Evolutionary conservation across 1,140 invertebrate genomes (phyloP), one percentile per base, ranked within the genome.

Genomic region (Zaprionus nigranus): DNA sequence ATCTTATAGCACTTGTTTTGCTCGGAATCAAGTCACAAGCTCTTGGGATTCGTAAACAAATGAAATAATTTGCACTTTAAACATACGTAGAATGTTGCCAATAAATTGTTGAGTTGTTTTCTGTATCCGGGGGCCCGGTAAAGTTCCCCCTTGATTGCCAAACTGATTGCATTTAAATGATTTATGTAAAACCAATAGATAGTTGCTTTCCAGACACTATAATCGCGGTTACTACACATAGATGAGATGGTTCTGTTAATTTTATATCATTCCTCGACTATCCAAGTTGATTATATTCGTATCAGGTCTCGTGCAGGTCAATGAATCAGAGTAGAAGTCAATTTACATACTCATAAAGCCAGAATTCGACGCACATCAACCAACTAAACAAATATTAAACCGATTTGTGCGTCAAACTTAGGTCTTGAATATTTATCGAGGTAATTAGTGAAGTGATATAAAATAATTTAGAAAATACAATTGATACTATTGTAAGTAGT

Each of bases 31-130:
- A 82, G 81, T 88, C 83, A 87, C 83, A 88, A 87, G 83, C 74
- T 87, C 61, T 88, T 58, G 63, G 49, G 49, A 49, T 75, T 84
- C 51, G 81, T 80, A 83, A 86, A 88, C 84, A 86, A 83, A 80
- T 83, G n/a, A 62, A 78, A 66, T 51, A 71, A 66, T 62, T 60
- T 87, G 83, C 43, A 87, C 84, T 87, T 87, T 87, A 84, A 28
- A 58, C 84, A 54, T 28, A 5, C 28, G 17, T 46, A 54, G 24
- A 70, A 56, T 70, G 59, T 69, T 87, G 83, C 83, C 83, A 87
- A 88, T 66, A 84, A 88, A 78, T 49, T 38, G 54, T 73, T 36
- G 40, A 57, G 46, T 71, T 54, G 71, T 72, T 53, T 60, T 40
- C 28, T 65, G 65, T 59, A 71, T 76, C 71, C 75, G 82, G 71